Evolutionary conservation across 1,140 invertebrate genomes (phyloP).

Genomic region (Drosophila triauraria): DNA sequence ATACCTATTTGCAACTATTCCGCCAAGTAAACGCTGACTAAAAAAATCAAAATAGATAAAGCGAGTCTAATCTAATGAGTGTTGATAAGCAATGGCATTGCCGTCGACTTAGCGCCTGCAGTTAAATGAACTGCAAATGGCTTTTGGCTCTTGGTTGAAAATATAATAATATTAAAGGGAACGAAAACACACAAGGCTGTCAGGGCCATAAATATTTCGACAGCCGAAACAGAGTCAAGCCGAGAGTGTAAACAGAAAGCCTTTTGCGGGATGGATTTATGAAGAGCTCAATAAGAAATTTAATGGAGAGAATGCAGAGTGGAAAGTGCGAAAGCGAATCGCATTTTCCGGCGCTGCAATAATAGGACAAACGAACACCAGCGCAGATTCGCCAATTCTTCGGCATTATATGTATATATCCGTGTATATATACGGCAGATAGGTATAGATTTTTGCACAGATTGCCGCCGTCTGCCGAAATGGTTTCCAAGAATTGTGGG

Average conservation of each 20-base stretch:
- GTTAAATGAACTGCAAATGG: constrained; percentile 38
- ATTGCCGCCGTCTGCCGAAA: constrained; percentile 44
- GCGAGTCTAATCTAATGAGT: constrained; percentile 10
- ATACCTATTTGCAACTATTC: not conserved
- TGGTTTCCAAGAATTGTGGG: constrained; percentile 68
- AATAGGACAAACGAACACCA: constrained; percentile 9
- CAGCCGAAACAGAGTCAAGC: constrained; percentile 23
- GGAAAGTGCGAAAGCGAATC: constrained; percentile 28
- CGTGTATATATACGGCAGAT: constrained; percentile 9
- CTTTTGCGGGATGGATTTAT: constrained; percentile 35
- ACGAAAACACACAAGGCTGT: constrained; percentile 30
- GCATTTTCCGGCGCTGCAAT: constrained; percentile 49
- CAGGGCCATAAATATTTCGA: constrained; percentile 61
- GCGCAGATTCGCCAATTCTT: not conserved
- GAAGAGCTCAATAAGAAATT: constrained; percentile 39
- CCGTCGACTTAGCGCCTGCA: constrained; percentile 1
- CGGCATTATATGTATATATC: not conserved
- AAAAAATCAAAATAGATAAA: constrained; percentile 7
- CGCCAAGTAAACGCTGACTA: not conserved
- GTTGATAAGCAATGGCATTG: constrained; percentile 36
- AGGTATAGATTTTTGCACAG: constrained; percentile 68
- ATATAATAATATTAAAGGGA: constrained; percentile 15
- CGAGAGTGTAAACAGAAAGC: constrained; percentile 54
- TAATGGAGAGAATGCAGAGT: constrained; percentile 21
- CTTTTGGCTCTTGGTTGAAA: not conserved